Base-by-base conservation (phyloP, 2,888 invertebrate species). In the Pachliopta kotzebuea region DNA sequence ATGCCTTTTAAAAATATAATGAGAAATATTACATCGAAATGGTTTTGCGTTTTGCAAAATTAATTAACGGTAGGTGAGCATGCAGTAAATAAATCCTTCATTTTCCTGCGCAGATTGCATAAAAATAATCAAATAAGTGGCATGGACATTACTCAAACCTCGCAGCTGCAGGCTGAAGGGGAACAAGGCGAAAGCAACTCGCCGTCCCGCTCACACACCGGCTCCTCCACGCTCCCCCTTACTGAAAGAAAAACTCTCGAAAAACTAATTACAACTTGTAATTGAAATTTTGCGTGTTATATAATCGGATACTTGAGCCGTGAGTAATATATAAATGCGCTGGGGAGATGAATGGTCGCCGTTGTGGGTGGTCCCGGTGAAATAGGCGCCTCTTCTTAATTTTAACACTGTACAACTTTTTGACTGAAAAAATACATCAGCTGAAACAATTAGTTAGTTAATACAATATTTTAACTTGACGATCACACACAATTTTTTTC, bases 241-340 rank as follows among this genome's bases (percentile, higher is more conserved):
- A 84, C 85, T 85, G 89, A 90, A 92, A 92, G 92, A 92, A 92
- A 92, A 92, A 92, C 91, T 92, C 92, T 90, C 91, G 86, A 92
- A 92, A 92, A 92, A 92, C 92, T 92, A 92, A 92, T 92, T 92
- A 92, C 92, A 92, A 92, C 85, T 92, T 92, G 92, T 92, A 92
- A 92, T 92, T 92, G 92, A 92, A 92, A 92, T 92, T 92, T 92
- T 92, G 91, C 92, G 92, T 92, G 92, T 91, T 92, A 92, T 88
- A 92, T 92, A 92, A 92, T 92, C 92, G 91, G 90, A 91, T 91
- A 91, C 90, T 92, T 91, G 91, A 89, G 89, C 88, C 88, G 88
- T 88, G 90, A 89, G 90, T 90, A 90, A 90, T 90, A 88, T 90
- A 90, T 89, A 90, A 90, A 91, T 90, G 88, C 88, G 87, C 81